phyloP scores from a whole-genome alignment of 2,797 vertebrate genomes.

The Pempheris klunzingeri region DNA sequence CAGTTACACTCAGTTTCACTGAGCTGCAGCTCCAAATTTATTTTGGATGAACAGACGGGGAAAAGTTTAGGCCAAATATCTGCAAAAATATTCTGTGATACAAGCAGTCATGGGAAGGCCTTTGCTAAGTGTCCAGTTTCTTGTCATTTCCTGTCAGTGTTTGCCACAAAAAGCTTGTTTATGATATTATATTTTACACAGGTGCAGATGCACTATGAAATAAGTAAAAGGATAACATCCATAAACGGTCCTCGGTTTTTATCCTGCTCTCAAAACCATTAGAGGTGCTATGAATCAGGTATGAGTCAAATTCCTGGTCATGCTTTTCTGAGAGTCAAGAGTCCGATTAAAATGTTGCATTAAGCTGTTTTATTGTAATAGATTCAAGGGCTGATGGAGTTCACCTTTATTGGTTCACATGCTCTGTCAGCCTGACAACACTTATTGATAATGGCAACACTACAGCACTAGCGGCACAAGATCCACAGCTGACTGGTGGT shows the following conservation, averaged over 20 bases:
- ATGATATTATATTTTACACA: conserved; percentile 48
- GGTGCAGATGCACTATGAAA: conserved; percentile 34
- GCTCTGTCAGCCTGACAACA: conserved; percentile 35
- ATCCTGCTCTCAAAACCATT: conserved; percentile 34
- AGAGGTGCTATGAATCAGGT: conserved; percentile 18
- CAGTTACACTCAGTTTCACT: conserved; percentile 65
- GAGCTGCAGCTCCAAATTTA: conserved; percentile 60
- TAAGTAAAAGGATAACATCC: conserved; percentile 22
- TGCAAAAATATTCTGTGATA: conserved; percentile 66
- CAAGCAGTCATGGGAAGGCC: conserved; percentile 63
- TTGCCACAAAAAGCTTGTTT: conserved; percentile 54
- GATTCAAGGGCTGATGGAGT: conserved; percentile 45
- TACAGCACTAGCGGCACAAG: not conserved
- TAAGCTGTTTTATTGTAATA: conserved; percentile 51
- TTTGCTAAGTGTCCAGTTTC: conserved; percentile 55
- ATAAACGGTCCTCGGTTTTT: conserved; percentile 41
- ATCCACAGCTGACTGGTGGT: not conserved
- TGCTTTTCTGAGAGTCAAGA: conserved; percentile 57
- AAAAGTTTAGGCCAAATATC: conserved; percentile 66
- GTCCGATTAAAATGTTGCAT: conserved; percentile 40
- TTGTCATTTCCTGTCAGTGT: conserved; percentile 64
- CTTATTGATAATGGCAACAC: too few species aligned
- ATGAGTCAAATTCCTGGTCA: conserved; percentile 51
- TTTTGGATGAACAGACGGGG: conserved; percentile 64
- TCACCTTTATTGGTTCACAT: conserved; percentile 14